Conservation (phyloP, 2,113 vertebrate genomes). For the Aegotheles bennettii region DNA sequence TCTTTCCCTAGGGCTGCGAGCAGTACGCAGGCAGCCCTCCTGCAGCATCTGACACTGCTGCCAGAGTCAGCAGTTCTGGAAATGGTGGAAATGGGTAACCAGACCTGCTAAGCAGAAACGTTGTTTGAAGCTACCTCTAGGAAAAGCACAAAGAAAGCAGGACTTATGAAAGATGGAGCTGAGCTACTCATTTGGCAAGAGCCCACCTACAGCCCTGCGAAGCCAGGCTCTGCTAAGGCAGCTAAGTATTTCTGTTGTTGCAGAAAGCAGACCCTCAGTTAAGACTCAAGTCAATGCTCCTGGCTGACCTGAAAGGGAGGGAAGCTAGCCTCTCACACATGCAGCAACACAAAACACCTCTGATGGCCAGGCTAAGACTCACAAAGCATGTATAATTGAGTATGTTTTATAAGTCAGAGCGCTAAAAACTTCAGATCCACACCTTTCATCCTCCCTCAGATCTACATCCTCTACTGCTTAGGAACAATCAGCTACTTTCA, state of each 20-base stretch:
- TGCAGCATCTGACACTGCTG: neutral
- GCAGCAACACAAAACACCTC: neutral
- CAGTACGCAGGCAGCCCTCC: neutral
- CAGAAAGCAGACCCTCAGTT: neutral
- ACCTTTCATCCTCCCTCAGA: neutral
- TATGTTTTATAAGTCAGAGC: neutral
- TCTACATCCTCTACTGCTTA: neutral
- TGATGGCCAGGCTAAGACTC: neutral
- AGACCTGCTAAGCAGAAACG: neutral
- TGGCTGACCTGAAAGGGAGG: neutral
- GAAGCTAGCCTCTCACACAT: rapidly evolving
- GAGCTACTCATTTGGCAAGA: neutral
- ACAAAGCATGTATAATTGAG: rapidly evolving
- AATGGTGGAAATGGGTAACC: neutral
- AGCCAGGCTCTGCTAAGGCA: neutral
- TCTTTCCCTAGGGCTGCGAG: neutral
- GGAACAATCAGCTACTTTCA: neutral
- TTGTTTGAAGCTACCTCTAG: neutral
- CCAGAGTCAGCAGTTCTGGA: neutral
- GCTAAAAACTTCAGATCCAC: neutral
- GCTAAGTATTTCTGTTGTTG: neutral
- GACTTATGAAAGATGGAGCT: neutral
- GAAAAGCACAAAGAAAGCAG: neutral
- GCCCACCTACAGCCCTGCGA: neutral
- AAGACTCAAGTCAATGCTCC: neutral